These are phyloP conservation scores for Natator depressus DNA, from an alignment of 2,113 vertebrate species.

Conservation along the genomic window DNA sequence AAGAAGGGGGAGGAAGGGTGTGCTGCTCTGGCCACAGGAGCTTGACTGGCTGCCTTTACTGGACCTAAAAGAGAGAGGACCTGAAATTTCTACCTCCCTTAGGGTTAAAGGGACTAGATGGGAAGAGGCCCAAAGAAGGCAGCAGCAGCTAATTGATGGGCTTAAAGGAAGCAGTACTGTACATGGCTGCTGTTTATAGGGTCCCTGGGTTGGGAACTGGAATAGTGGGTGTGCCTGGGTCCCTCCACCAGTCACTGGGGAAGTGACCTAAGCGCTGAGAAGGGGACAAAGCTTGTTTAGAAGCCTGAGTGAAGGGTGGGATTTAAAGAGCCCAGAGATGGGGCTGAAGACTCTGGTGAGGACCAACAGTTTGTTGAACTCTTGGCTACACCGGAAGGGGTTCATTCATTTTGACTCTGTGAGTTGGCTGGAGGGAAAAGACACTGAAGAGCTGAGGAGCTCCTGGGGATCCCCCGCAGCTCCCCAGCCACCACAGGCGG, in stretches of 20 bases:
- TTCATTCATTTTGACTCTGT: neutral
- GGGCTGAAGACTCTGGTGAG: neutral
- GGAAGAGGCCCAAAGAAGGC: neutral
- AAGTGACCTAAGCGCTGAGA: neutral
- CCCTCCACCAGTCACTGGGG: no score
- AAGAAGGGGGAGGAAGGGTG: no score
- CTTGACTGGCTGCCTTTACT: neutral
- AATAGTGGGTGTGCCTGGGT: neutral
- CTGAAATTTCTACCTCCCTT: neutral
- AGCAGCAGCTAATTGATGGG: neutral
- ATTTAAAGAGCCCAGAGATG: neutral
- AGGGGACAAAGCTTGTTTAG: neutral
- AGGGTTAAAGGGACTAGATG: neutral
- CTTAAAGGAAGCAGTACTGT: neutral
- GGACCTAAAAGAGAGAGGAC: neutral
- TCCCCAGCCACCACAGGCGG: no score
- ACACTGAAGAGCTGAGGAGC: no score
- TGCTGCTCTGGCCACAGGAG: neutral
- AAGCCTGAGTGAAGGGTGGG: neutral
- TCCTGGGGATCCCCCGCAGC: no score
- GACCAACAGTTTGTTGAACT: neutral
- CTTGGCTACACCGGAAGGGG: neutral
- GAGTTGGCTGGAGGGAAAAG: no score
- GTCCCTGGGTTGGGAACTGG: neutral
- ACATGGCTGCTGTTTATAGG: neutral